Evolutionary conservation across 2,888 invertebrate genomes (phyloP).

Genomic region (Geotrupes spiniger): DNA sequence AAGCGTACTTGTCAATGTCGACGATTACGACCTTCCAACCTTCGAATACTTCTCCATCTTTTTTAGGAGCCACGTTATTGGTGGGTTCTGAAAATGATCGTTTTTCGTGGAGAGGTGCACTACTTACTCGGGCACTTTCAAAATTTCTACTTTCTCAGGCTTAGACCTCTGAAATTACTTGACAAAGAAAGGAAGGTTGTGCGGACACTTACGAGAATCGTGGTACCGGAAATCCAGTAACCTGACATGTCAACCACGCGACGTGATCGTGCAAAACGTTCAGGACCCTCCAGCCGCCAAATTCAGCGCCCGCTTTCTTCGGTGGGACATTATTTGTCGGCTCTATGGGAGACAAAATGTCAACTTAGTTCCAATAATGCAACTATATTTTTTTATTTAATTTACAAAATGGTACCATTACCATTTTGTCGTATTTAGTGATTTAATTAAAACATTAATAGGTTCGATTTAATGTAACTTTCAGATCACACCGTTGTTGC

Average conservation of each 20-base stretch:
- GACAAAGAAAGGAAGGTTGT: too few relatives aligned
- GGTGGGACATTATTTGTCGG: conserved; percentile 65
- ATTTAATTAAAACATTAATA: too few relatives aligned
- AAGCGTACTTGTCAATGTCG: conserved; percentile 53
- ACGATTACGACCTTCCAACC: conserved; percentile 63
- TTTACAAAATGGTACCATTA: too few relatives aligned
- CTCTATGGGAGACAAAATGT: conserved; percentile 35
- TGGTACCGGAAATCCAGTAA: conserved; percentile 56
- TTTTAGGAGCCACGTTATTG: conserved; percentile 62
- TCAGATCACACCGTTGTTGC: too few relatives aligned
- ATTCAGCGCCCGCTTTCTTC: conserved; percentile 59
- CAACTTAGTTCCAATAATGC: not conserved
- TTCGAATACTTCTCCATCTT: conserved; percentile 54
- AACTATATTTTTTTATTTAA: not conserved
- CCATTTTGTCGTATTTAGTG: too few relatives aligned
- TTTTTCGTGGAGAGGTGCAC: not conserved
- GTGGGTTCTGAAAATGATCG: conserved; percentile 53
- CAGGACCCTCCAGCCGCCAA: conserved; percentile 60
- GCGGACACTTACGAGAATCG: conserved; percentile 53
- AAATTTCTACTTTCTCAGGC: not conserved
- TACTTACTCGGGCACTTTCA: not conserved
- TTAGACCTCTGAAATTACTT: conserved; percentile 26
- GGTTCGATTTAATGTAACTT: too few relatives aligned
- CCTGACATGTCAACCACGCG: conserved; percentile 64
- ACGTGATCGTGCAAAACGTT: conserved; percentile 53